phyloP scores from a whole-genome alignment of 2,888 invertebrate species.

The Zootermopsis nevadensis region DNA sequence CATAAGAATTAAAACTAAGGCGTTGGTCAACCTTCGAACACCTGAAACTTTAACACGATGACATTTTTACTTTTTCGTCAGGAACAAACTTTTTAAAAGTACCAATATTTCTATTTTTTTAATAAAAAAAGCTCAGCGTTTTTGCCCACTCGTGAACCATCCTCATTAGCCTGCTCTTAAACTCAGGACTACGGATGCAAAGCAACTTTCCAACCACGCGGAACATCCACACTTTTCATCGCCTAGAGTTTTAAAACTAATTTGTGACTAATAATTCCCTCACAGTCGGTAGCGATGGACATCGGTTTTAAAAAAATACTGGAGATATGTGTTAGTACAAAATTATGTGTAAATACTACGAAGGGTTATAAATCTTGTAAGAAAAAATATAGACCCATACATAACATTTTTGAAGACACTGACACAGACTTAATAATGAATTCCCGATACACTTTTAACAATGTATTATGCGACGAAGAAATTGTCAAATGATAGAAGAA shows the following conservation, averaged over 20 bases:
- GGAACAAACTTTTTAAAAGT: slow-evolving; percentile 36
- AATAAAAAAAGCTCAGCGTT: slow-evolving; percentile 28
- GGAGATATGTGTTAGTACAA: neutral
- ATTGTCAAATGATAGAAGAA: no score
- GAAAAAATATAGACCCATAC: no score
- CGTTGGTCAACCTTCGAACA: slow-evolving; percentile 34
- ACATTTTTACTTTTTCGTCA: slow-evolving; percentile 2
- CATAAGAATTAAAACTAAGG: slow-evolving; percentile 20
- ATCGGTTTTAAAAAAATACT: neutral
- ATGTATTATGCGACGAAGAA: no score
- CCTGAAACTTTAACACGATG: slow-evolving; percentile 1
- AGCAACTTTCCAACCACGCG: slow-evolving; percentile 9
- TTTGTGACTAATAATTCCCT: slow-evolving; percentile 46
- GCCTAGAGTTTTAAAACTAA: slow-evolving; percentile 43
- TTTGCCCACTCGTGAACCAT: slow-evolving; percentile 39
- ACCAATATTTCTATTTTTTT: slow-evolving; percentile 32
- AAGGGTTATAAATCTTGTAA: no score
- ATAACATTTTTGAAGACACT: no score
- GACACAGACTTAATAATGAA: no score
- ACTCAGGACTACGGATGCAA: slow-evolving; percentile 32
- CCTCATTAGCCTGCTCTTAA: slow-evolving; percentile 46
- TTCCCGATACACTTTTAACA: no score
- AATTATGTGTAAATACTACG: neutral
- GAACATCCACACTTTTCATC: neutral
- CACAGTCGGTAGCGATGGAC: neutral